Base-by-base conservation (phyloP, 2,888 invertebrate species). In the Caenorhabditis sp. region DNA sequence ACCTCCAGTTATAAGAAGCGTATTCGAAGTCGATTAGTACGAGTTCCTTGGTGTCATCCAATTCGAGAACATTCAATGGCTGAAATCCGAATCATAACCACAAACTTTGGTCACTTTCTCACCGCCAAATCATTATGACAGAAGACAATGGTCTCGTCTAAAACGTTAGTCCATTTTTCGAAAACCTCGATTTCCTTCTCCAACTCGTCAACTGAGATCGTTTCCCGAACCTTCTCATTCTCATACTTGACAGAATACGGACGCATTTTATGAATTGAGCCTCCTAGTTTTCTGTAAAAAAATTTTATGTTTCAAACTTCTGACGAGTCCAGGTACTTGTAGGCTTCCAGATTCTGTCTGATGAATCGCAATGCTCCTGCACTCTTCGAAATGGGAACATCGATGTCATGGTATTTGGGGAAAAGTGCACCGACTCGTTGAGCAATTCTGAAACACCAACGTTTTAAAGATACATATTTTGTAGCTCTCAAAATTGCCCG, bases 11-110 rank as follows among this genome's bases (percentile, higher is more conserved):
- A 41, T 80, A 80, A n/a, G 51, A 74, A 51, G 73, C 22, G 35
- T 74, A 80, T 19, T 80, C 80, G 51, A 80, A 80, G 61, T 80
- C 80, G 35, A 80, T 74, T 61, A 80, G 73, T 1, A 80, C 51
- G 2, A 80, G 22, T 24, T 79, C 79, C 24, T 72, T 72, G 0
- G 63, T 49, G 12, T 31, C 47, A 12, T 79, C 64, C 49, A 79
- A 6, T 26, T 79, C 64, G 8, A 79, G 64, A 28, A 79, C 66
- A 26, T 79, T 79, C 47, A 72, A 26, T 16, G 79, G 64, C 79
- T 79, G 72, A 28, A 79, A 70, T n/a, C 1, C 7, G 19, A 16
- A 51, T n/a, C 1, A 16, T 16, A 47, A 38, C 5, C 4, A 22
- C 14, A 2, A 26, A 3, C 31, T 1, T 3, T 31, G 12, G 12